Percentiles rank a stretch among this genome's conserved stretches.
Conservation (phyloP, 53 echinoderm and acorn worm species). For the Astropecten irregularis region DNA sequence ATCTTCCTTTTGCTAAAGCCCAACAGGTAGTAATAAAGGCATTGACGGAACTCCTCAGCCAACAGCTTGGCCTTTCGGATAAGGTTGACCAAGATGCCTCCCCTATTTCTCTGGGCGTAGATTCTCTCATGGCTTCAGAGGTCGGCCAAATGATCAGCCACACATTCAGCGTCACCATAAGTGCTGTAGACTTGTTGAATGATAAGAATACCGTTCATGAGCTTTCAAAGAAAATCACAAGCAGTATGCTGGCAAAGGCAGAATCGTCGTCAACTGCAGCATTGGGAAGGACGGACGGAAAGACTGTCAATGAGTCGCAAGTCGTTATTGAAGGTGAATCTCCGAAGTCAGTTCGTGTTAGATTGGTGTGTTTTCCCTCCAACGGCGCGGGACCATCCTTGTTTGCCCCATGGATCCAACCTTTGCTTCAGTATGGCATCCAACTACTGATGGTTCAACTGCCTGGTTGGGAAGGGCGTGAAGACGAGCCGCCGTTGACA, state of each 20-base stretch:
- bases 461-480: constrained; percentile 80
- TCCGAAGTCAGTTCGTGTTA: not conserved
- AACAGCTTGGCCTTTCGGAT: constrained; percentile 54
- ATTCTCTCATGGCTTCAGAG: constrained; percentile 67
- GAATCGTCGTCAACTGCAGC: not conserved
- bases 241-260: not conserved
- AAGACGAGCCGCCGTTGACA: constrained; percentile 46
- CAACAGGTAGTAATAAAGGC: not conserved
- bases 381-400: constrained; percentile 68
- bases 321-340: constrained; percentile 22
- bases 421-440: constrained; percentile 40
- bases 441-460: constrained; percentile 63
- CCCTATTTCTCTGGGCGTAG: constrained; percentile 58
- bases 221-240: constrained; percentile 19
- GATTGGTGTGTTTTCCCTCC: constrained; percentile 73
- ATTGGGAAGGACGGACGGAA: not conserved
- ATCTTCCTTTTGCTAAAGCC: constrained; percentile 42
- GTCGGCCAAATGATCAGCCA: constrained; percentile 42
- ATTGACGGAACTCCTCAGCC: constrained; percentile 23
- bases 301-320: not conserved
- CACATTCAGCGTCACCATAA: constrained; percentile 48
- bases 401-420: constrained; percentile 47
- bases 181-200: constrained; percentile 64
- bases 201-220: constrained; percentile 47
- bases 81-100: constrained; percentile 31